Conservation (phyloP, 2,113 vertebrate genomes). For the Thermophis baileyi region DNA sequence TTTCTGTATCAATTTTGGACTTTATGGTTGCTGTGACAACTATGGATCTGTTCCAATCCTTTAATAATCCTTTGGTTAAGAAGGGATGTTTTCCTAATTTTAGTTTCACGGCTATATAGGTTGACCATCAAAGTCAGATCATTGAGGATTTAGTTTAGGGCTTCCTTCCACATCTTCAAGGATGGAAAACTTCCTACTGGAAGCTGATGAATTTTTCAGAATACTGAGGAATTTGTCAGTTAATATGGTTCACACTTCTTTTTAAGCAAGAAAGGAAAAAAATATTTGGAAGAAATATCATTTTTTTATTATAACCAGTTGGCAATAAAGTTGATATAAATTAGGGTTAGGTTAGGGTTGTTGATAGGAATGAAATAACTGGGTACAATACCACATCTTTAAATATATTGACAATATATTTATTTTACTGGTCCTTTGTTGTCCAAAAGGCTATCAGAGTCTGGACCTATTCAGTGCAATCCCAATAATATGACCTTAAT, state of each 20-base stretch:
- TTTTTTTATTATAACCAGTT: not conserved
- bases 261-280: not conserved
- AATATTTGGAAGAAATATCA: not conserved
- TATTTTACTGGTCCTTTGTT: not conserved
- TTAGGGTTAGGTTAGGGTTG: not conserved
- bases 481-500: not conserved
- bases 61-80: not conserved
- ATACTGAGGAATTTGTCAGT: not conserved
- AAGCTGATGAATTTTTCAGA: not conserved
- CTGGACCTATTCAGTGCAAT: not conserved
- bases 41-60: not conserved
- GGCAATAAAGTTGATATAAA: not conserved
- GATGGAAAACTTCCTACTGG: not conserved
- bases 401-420: not conserved
- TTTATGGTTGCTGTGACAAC: not conserved
- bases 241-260: not conserved
- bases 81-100: not conserved
- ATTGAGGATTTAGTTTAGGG: not conserved
- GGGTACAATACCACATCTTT: not conserved
- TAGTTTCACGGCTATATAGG: not conserved
- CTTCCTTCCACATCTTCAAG: not conserved
- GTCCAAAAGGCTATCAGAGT: not conserved
- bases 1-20: not conserved
- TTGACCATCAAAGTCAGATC: not conserved
- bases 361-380: not conserved